Evolutionary conservation across 2,888 invertebrate species (phyloP), one percentile per base, ranked within the genome.

Genomic region (Clunio marinus): DNA sequence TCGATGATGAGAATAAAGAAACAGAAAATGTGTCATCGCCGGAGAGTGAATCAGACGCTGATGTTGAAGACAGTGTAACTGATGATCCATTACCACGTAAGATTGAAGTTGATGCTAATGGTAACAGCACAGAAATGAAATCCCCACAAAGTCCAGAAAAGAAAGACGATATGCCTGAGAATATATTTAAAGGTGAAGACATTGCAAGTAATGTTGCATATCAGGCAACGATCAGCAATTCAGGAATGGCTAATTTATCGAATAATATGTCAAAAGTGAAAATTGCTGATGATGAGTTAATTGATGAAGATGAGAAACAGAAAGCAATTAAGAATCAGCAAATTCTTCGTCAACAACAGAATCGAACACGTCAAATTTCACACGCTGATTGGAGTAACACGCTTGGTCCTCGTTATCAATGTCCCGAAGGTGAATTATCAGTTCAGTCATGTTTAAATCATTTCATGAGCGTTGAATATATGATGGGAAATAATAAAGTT

Each of bases 401-500:
- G 1, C 80, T 87, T 2, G 83, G 85, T 1, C 83, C 86, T 0
- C 83, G 90, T 17, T 89, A 88, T 75, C 82, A 86, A 37, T 86
- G 86, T 74, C 87, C 87, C 72, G 89, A 89, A 69, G 88, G 88
- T 46, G 91, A 91, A 73, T 89, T 88, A 76, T 90, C 92, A 22
- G 85, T 96, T 63, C 88, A 89, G 73, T 92, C 94, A 0, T 96
- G 96, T 76, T 84, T 98, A 66, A 89, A 91, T 75, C 92, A 94
- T 77, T 97, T 97, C 79, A 96, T 95, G 0, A 88, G 90, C 0
- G 83, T 91, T 15, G 97, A 98, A 76, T 80, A 94, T 20, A 86
- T 98, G 79, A 91, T 89, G 0, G 96, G 93, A 0, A 89, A 88
- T 76, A 97, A 98, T 78, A 92, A 91, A 79, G 96, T 97, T 59